Percentiles rank a stretch among this genome's conserved stretches.
Conservation (phyloP, 2,797 vertebrate genomes). For the Eremophila alpestris region DNA sequence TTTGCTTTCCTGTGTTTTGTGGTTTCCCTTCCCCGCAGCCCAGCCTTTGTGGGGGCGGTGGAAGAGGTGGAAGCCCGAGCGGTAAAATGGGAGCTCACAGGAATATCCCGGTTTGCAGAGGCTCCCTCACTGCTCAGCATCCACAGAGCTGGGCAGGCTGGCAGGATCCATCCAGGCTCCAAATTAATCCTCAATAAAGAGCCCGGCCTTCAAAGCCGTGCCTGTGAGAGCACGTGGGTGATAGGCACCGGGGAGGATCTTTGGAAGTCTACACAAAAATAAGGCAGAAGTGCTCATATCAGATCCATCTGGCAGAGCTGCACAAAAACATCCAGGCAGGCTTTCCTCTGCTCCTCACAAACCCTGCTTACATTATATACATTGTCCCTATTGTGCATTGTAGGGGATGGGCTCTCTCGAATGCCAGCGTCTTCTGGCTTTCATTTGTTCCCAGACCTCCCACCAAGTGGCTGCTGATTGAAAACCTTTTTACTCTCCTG, state of each 20-base stretch:
- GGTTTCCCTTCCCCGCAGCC: neutral
- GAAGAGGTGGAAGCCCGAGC: neutral
- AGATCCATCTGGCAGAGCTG: neutral
- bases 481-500: constrained; percentile 65
- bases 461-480: constrained; percentile 62
- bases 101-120: neutral
- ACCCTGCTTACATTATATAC: neutral
- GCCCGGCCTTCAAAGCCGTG: neutral
- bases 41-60: neutral
- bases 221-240: neutral
- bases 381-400: constrained; percentile 45
- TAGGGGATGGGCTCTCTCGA: constrained; percentile 43
- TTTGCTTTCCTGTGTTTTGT: neutral
- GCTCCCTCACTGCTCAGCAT: neutral
- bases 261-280: neutral
- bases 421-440: constrained; percentile 49
- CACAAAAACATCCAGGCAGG: neutral
- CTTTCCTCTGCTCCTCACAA: neutral
- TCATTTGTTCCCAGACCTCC: constrained; percentile 68
- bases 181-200: fast-evolving
- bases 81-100: neutral
- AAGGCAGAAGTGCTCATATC: neutral
- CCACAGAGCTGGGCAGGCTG: neutral
- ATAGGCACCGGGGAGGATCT: neutral
- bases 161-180: neutral